These are phyloP conservation scores for Accipiter cooperii DNA, from an alignment of 2,113 vertebrate species.

Conservation along the genomic window DNA sequence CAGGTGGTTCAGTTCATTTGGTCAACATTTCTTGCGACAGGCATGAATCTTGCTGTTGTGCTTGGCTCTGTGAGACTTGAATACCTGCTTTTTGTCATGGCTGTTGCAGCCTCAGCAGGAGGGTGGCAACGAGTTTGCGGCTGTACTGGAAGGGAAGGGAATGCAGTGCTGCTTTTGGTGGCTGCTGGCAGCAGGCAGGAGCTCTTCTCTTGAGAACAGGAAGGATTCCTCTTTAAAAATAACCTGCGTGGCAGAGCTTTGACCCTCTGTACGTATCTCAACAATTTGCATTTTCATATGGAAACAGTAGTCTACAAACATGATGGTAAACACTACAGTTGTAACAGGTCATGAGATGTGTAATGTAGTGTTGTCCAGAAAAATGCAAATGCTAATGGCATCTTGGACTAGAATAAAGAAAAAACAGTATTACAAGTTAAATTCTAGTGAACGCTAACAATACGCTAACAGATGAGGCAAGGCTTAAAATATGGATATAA, in stretches of 20 bases:
- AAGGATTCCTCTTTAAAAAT: background rate
- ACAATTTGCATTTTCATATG: background rate
- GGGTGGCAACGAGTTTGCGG: background rate
- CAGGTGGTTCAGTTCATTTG: background rate
- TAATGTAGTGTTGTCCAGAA: background rate
- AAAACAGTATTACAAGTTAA: background rate
- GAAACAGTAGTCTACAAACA: background rate
- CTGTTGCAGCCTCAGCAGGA: background rate
- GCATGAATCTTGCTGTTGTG: background rate
- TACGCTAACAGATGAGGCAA: background rate
- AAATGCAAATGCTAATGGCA: background rate
- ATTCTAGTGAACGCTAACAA: background rate
- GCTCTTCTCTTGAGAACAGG: background rate
- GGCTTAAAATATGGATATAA: background rate
- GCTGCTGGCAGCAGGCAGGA: background rate
- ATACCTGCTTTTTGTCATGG: background rate
- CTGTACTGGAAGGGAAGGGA: background rate
- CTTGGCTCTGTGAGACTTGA: background rate
- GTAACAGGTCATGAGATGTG: background rate
- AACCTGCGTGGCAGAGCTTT: background rate
- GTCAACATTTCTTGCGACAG: accelerated
- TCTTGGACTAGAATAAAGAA: background rate
- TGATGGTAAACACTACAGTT: background rate
- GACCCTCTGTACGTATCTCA: background rate
- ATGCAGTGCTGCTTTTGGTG: accelerated